phyloP scores from a whole-genome alignment of 2,888 invertebrate species.

The Campoplex nolae region DNA sequence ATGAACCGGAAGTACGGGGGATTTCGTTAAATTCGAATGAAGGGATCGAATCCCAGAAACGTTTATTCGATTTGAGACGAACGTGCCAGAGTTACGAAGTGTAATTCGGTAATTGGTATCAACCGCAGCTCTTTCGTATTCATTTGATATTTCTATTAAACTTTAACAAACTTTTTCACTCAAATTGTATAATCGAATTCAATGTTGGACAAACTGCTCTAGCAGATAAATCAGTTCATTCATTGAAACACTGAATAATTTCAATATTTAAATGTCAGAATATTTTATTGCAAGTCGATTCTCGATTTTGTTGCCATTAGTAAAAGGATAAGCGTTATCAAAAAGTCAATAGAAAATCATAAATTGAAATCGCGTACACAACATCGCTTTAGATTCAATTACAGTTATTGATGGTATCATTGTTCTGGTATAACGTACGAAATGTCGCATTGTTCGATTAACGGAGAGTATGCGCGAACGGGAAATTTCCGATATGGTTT shows the following conservation, averaged over 20 bases:
- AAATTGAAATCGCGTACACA: background rate
- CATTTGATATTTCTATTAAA: background rate
- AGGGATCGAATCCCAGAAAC: background rate
- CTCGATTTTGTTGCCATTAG: background rate
- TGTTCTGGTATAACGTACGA: conserved; percentile 61
- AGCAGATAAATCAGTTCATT: no score
- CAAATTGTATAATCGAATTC: background rate
- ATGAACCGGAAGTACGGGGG: background rate
- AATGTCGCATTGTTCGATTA: conserved; percentile 44
- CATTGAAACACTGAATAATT: background rate
- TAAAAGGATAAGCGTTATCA: background rate
- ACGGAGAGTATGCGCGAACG: background rate
- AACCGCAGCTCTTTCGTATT: background rate
- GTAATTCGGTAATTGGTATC: background rate
- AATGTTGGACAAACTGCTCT: background rate
- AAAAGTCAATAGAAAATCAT: conserved; percentile 1
- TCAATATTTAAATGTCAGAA: background rate
- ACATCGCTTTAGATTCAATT: conserved; percentile 31
- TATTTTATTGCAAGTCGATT: background rate
- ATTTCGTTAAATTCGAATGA: background rate
- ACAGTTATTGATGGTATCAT: conserved; percentile 23
- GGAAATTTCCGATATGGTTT: conserved; percentile 41
- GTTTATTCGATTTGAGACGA: background rate
- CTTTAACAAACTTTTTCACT: background rate
- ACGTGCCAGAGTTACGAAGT: background rate